These are phyloP conservation scores for Hartigia nigra DNA, from an alignment of 2,888 invertebrate species.

Conservation along the genomic window DNA sequence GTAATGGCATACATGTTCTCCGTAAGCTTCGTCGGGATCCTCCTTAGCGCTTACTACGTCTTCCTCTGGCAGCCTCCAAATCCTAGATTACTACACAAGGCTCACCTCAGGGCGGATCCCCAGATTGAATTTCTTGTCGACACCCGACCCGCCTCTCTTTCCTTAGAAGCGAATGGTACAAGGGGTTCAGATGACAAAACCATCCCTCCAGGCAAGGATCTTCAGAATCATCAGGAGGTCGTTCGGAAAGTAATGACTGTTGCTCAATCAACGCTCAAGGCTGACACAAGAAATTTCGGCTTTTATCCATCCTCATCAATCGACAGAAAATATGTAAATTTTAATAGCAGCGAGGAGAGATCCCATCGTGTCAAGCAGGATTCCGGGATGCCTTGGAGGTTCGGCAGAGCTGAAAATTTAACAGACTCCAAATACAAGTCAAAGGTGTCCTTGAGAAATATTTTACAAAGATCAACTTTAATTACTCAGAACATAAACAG, in stretches of 20 bases:
- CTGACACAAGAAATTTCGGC: background rate
- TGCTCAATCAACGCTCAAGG: background rate
- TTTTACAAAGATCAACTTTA: background rate
- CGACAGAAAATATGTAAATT: background rate
- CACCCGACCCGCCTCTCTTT: conserved; percentile 8
- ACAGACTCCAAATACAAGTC: background rate
- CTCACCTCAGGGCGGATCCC: conserved; percentile 34
- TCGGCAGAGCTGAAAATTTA: background rate
- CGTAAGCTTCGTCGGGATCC: conserved; percentile 87
- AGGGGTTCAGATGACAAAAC: background rate
- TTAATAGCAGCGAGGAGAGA: background rate
- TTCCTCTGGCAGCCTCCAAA: conserved; percentile 82
- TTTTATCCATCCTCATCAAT: background rate
- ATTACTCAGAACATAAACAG: background rate
- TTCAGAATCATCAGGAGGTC: background rate
- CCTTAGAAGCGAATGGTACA: background rate
- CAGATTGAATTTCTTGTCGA: conserved; percentile 36
- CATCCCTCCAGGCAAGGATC: background rate
- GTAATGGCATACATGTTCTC: conserved; percentile 85
- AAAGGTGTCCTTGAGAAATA: background rate
- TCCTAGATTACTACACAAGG: conserved; percentile 60
- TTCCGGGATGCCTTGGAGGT: background rate
- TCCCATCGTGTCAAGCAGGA: background rate
- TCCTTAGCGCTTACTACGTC: conserved; percentile 84
- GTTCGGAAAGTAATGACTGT: background rate